Percentiles rank a stretch among this genome's conserved stretches.
Evolutionary conservation across 2,797 vertebrate genomes (phyloP).

Genomic region (Rhincodon typus): DNA sequence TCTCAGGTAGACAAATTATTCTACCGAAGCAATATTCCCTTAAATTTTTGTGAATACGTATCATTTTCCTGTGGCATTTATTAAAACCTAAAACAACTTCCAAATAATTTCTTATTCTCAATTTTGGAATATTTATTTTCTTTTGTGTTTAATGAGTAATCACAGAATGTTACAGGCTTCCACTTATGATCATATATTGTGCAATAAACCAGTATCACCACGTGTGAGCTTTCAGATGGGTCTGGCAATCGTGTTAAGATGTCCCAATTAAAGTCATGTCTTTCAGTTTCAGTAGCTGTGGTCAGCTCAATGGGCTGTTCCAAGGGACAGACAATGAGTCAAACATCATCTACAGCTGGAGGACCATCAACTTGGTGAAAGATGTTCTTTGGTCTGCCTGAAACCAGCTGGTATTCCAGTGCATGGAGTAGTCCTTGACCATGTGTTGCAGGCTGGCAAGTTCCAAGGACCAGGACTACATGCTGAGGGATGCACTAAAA

Average conservation of each 20-base stretch:
- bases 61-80: not conserved
- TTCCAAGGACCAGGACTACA: no score
- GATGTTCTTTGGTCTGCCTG: no score
- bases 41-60: not conserved
- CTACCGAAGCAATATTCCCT: not conserved
- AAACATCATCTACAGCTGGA: no score
- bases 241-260: not conserved
- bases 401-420: no score
- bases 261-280: not conserved
- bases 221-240: not conserved
- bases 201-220: not conserved
- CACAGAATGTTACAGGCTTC: not conserved
- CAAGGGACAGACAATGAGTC: no score
- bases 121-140: no score
- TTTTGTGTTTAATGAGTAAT: not conserved
- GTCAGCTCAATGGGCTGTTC: no score
- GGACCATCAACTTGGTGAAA: no score
- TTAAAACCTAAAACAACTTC: not conserved
- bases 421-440: no score
- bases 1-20: not conserved
- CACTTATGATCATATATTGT: not conserved
- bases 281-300: no score
- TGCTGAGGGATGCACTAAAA: no score
- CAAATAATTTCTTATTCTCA: not conserved
- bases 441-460: no score